Evolutionary conservation across 53 echinoderm and acorn worm species (phyloP).

Genomic region (Zoroaster sp.): DNA sequence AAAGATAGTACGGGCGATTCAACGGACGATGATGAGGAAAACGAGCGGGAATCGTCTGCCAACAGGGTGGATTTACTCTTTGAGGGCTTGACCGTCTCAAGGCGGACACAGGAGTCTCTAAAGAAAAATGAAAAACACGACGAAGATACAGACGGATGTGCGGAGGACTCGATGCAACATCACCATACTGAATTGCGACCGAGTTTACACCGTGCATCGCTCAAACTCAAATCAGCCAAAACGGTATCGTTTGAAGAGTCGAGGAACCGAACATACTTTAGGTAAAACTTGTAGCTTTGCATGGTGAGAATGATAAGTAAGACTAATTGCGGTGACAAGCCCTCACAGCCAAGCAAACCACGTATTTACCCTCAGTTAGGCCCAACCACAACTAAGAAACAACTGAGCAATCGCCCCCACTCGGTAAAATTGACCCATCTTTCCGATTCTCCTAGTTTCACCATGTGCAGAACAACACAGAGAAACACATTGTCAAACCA

Average conservation of each 20-base stretch:
- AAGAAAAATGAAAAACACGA: not conserved
- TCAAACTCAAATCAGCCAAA: not conserved
- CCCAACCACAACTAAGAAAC: not conserved
- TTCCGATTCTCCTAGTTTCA: not conserved
- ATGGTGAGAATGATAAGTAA: too few species aligned
- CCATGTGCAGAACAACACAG: not conserved
- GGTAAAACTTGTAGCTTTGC: too few species aligned
- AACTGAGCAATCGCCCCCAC: not conserved
- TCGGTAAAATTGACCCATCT: not conserved
- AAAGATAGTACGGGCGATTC: not conserved
- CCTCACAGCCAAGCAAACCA: not conserved
- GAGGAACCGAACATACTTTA: slow-evolving; percentile 5
- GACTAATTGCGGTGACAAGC: too few species aligned
- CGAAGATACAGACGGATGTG: not conserved
- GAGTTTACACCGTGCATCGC: not conserved
- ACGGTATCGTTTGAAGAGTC: slow-evolving; percentile 32
- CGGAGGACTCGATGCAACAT: not conserved
- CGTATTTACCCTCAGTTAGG: not conserved
- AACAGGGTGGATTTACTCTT: slow-evolving; percentile 15
- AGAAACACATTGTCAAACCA: not conserved
- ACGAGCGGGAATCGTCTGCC: not conserved
- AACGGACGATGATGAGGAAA: not conserved
- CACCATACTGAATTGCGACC: not conserved
- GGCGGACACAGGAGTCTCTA: slow-evolving; percentile 31
- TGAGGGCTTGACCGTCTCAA: slow-evolving; percentile 34